phyloP scores from a whole-genome alignment of 2,888 invertebrate genomes.

The Margaritifera margaritifera region DNA sequence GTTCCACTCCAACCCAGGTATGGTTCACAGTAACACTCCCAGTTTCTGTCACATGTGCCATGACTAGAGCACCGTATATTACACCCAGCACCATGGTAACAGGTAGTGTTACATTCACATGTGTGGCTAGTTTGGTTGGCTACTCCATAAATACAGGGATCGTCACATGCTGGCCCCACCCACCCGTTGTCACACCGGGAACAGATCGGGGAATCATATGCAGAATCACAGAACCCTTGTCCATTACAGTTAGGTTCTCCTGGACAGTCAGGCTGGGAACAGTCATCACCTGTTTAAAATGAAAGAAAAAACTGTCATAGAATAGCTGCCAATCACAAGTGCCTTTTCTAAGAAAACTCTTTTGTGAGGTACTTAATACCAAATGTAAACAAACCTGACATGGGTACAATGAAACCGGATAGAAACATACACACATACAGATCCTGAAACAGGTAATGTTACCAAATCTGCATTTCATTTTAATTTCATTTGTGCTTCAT shows the following conservation, averaged over 20 bases:
- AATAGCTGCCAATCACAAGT: neutral
- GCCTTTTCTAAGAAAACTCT: neutral
- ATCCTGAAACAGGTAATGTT: too few relatives aligned
- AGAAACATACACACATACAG: too few relatives aligned
- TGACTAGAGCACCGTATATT: constrained; percentile 56
- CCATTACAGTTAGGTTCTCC: constrained; percentile 55
- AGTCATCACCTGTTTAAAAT: constrained; percentile 44
- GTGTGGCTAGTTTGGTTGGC: constrained; percentile 28
- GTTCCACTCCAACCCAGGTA: constrained; percentile 52
- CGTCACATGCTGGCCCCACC: constrained; percentile 54
- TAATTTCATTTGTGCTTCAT: too few relatives aligned
- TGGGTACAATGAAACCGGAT: too few relatives aligned
- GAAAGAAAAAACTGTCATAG: neutral
- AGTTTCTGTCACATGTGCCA: constrained; percentile 42
- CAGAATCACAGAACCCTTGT: constrained; percentile 45
- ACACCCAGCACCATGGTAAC: constrained; percentile 56
- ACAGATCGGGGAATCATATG: constrained; percentile 49
- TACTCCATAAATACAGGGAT: constrained; percentile 47
- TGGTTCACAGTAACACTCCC: constrained; percentile 51
- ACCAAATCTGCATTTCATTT: too few relatives aligned
- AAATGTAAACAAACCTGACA: too few relatives aligned
- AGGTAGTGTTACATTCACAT: constrained; percentile 53
- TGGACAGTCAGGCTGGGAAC: constrained; percentile 50
- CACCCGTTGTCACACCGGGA: constrained; percentile 48
- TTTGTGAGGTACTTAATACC: too few relatives aligned